Evolutionary conservation across 2,888 invertebrate species (phyloP).

Genomic region (Heliconius aoede): DNA sequence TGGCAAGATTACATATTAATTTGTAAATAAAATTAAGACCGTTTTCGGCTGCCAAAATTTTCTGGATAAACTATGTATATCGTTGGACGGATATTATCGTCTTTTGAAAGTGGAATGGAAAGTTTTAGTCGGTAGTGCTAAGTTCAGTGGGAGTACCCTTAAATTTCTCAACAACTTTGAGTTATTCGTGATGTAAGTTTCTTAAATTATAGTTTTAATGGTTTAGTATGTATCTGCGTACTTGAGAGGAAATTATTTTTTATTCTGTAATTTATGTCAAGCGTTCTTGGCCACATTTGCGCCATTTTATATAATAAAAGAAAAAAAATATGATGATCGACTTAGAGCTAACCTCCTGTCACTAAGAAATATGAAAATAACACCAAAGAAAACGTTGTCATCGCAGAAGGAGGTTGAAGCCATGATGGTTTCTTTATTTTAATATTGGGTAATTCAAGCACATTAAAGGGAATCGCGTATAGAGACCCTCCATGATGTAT

Average conservation of each 20-base stretch:
- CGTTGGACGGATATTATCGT: slow-evolving; percentile 36
- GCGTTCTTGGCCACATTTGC: too few species aligned
- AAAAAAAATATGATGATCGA: too few species aligned
- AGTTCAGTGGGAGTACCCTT: slow-evolving; percentile 16
- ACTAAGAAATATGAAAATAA: slow-evolving; percentile 97
- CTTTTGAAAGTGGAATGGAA: slow-evolving; percentile 24
- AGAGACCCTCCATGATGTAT: slow-evolving; percentile 93
- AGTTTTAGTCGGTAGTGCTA: slow-evolving; percentile 24
- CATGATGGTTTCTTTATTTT: slow-evolving; percentile 96
- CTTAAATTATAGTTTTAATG: slow-evolving; percentile 18
- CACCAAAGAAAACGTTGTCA: slow-evolving; percentile 95
- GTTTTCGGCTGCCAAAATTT: slow-evolving; percentile 41
- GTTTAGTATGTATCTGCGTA: background rate
- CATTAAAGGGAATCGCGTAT: slow-evolving; percentile 90
- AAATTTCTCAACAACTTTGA: slow-evolving; percentile 12
- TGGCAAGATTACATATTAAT: slow-evolving; percentile 45
- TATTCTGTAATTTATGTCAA: too few species aligned
- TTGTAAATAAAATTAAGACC: slow-evolving; percentile 39
- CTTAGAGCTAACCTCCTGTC: slow-evolving; percentile 98
- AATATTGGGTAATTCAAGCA: slow-evolving; percentile 95
- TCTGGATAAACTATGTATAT: slow-evolving; percentile 32
- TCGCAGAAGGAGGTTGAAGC: slow-evolving; percentile 96
- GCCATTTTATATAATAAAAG: too few species aligned
- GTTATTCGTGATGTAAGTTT: slow-evolving; percentile 21
- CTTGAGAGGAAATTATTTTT: background rate